phyloP scores from a whole-genome alignment of 2,797 vertebrate species.

The Pseudochirops corinnae region DNA sequence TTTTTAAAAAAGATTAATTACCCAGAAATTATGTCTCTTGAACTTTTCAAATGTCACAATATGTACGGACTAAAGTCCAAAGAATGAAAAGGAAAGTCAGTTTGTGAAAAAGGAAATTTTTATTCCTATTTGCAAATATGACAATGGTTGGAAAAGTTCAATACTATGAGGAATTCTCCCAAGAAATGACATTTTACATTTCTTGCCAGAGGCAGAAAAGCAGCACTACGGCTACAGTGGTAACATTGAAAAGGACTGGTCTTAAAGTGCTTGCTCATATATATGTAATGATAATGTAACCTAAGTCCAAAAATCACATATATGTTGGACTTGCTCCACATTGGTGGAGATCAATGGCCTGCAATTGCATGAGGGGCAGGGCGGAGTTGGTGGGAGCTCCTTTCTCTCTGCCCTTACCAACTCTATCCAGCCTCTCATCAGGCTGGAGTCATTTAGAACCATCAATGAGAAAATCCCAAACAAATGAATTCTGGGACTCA shows the following conservation, averaged over 20 bases:
- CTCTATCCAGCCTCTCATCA: no score
- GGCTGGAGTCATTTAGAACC: neutral
- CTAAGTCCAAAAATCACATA: neutral
- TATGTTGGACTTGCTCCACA: neutral
- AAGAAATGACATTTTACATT: neutral
- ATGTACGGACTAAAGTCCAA: no score
- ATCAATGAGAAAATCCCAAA: neutral
- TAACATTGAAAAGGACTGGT: neutral
- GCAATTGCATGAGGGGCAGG: neutral
- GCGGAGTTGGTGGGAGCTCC: neutral
- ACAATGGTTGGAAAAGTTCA: neutral
- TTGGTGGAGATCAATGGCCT: neutral
- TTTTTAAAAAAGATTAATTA: neutral
- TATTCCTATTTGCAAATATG: neutral
- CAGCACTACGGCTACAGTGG: neutral
- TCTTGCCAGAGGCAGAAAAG: neutral
- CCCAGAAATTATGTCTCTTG: neutral
- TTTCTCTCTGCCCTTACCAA: no score
- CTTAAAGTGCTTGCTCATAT: no score
- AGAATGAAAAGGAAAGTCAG: neutral
- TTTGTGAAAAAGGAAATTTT: neutral
- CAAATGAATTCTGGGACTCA: neutral
- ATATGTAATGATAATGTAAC: neutral
- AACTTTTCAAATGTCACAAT: neutral
- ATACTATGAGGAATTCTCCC: neutral